Conservation (phyloP, 1,140 invertebrate genomes). For the Hylaeus volcanicus region DNA sequence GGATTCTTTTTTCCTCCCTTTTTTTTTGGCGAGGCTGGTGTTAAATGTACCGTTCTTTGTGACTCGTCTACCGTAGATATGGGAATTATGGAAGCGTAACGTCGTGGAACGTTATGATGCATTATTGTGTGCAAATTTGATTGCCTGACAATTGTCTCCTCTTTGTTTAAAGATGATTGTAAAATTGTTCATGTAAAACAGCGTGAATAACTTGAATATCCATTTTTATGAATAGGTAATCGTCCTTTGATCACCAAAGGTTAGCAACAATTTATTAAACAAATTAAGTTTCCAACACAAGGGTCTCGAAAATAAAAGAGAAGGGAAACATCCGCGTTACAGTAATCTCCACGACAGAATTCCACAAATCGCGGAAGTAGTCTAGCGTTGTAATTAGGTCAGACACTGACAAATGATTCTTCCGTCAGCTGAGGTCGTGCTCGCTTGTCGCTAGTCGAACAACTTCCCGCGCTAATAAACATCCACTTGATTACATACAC, state of each 20-base stretch:
- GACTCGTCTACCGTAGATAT: no score
- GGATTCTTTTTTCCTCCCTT: neutral
- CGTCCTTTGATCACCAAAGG: no score
- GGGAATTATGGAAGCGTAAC: no score
- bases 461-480: neutral
- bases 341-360: neutral
- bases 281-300: no score
- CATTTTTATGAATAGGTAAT: neutral
- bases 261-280: no score
- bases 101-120: no score
- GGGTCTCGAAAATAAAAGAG: no score
- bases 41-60: no score
- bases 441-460: neutral
- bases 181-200: neutral
- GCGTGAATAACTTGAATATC: neutral
- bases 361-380: conserved; percentile 10
- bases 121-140: no score
- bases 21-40: neutral
- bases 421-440: neutral
- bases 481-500: neutral
- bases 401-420: conserved; percentile 21
- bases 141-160: no score
- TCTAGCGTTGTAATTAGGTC: conserved; percentile 13
- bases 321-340: no score
- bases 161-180: no score